Evolutionary conservation across 1,140 invertebrate genomes (phyloP), one percentile per base, ranked within the genome.

Genomic region (Drosophila bocki): DNA sequence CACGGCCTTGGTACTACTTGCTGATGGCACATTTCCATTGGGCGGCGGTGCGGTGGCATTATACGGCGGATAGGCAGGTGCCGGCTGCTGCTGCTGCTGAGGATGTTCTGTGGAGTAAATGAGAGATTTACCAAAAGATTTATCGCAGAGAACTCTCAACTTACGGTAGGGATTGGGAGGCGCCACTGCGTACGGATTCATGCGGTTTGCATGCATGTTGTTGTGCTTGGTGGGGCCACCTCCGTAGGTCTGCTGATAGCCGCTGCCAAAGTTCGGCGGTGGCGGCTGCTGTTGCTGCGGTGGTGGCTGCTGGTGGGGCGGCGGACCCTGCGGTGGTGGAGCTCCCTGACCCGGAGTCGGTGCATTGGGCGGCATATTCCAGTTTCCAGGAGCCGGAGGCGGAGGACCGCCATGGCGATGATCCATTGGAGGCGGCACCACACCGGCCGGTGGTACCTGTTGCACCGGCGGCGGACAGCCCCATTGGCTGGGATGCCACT

Each of bases 201-300:
- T 94, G 32, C 95, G 93, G 44, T 95, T 94, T 57, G 94, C 94
- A 72, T 95, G 95, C 42, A 88, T 77, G 5, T 57, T 82, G 59
- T 94, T 95, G 32, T 91, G 82, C 85, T 95, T 94, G 42, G 95
- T 94, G 0, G 95, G 95, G 0, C 96, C 96, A 33, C 96, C 96
- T 2, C 95, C 94, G 83, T 96, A 96, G 45, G 94, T 95, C 80
- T 97, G 96, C 77, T 97, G 96, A 87, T 97, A 97, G 29, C 95
- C 95, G 54, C 94, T 95, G 12, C 96, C 96, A 72, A 96, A 96
- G 80, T 95, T 95, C 94, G 95, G 78, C 4, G 78, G 78, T 8
- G 71, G 61, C 8, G 50, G 64, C 12, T 75, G 75, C n/a, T 53
- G 53, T 7, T 54, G 51, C 8, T 54, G 51, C 11, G 35, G 51